Percentiles rank a stretch among this genome's conserved stretches.
phyloP scores from a whole-genome alignment of 2,797 vertebrate species.

The Pipistrellus pygmaeus region DNA sequence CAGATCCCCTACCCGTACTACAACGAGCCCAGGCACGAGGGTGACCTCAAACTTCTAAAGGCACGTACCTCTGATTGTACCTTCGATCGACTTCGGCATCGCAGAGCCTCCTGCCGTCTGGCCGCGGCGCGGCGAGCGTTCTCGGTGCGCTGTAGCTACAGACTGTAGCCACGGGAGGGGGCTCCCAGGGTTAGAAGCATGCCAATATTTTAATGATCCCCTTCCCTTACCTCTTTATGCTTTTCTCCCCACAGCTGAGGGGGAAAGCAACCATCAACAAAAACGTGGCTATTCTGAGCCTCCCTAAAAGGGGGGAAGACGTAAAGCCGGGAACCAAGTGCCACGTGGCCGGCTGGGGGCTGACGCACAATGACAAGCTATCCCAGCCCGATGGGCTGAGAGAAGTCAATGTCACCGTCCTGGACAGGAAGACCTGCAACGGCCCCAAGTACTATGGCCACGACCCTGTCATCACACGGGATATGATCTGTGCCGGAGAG shows the following conservation, averaged over 20 bases:
- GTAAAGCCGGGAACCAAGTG: slow-evolving; percentile 77
- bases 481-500: slow-evolving; percentile 85
- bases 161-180: too few species aligned
- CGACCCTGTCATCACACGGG: slow-evolving; percentile 73
- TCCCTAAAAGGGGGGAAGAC: slow-evolving; percentile 73
- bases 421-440: slow-evolving; percentile 83
- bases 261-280: slow-evolving; percentile 68
- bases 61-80: slow-evolving; percentile 44
- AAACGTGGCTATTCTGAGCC: slow-evolving; percentile 67
- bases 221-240: slow-evolving; percentile 34
- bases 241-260: slow-evolving; percentile 75
- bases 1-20: slow-evolving; percentile 50
- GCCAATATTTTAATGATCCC: background rate
- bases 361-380: accelerated
- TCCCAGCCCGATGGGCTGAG: accelerated
- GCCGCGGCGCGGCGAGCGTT: background rate
- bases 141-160: background rate
- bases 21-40: background rate
- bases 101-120: background rate
- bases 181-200: background rate
- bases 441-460: slow-evolving; percentile 70
- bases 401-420: slow-evolving; percentile 85
- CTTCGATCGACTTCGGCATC: background rate
- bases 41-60: slow-evolving; percentile 82
- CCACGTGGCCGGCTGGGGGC: slow-evolving; percentile 85